Evolutionary conservation across 2,113 vertebrate species (phyloP).

Genomic region (Microtus ochrogaster): DNA sequence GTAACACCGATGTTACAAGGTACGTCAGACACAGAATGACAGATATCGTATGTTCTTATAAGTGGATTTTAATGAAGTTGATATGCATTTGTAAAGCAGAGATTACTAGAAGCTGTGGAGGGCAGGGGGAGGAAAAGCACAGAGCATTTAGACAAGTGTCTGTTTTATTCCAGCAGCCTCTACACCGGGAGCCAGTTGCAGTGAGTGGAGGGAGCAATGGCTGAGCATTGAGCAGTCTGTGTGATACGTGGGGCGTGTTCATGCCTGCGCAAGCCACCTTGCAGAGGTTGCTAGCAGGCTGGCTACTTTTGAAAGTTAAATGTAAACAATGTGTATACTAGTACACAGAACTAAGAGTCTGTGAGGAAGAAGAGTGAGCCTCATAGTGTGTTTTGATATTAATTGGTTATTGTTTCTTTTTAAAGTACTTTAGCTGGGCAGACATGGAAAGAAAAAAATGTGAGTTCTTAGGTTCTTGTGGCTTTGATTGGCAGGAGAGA

Average conservation of each 20-base stretch:
- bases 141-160: no score
- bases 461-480: not conserved
- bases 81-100: not conserved
- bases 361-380: not conserved
- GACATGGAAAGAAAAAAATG: not conserved
- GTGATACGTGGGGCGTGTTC: not conserved
- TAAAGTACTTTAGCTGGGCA: slow-evolving; percentile 2
- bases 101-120: not conserved
- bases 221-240: not conserved
- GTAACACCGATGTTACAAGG: not conserved
- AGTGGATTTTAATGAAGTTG: not conserved
- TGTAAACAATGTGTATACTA: not conserved
- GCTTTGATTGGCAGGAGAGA: not conserved
- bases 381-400: not conserved
- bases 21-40: not conserved
- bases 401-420: not conserved
- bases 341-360: not conserved
- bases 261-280: not conserved
- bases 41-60: not conserved
- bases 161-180: not conserved
- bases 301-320: not conserved
- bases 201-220: not conserved
- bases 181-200: not conserved
- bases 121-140: not conserved
- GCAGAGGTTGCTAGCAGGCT: not conserved